Conservation (phyloP, 2,113 vertebrate species). For the Mobula hypostoma region DNA sequence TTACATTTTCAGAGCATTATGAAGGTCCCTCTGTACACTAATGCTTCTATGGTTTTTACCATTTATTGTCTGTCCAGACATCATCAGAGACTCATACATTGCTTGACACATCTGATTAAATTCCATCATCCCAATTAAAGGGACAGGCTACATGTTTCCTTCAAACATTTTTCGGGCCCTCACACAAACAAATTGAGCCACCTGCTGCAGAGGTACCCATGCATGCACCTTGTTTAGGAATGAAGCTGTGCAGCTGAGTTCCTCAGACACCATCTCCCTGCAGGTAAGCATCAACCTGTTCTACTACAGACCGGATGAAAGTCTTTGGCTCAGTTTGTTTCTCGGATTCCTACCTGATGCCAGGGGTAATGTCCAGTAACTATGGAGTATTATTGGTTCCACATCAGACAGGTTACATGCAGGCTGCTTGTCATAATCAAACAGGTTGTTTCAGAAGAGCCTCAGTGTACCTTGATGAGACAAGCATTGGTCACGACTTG, state of each 20-base stretch:
- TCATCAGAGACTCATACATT: no score
- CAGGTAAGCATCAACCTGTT: not conserved
- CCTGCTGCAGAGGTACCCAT: not conserved
- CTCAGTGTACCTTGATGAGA: constrained; percentile 80
- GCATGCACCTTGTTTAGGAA: no score
- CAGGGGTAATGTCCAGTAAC: not conserved
- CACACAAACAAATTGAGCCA: not conserved
- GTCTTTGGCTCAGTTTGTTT: not conserved
- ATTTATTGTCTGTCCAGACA: no score
- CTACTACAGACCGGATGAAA: not conserved
- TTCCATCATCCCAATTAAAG: no score
- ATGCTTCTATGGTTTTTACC: no score
- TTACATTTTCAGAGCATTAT: no score
- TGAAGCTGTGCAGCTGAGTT: not conserved
- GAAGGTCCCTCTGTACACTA: no score
- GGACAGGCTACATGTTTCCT: not conserved
- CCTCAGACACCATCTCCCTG: not conserved
- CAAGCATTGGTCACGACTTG: constrained; percentile 97
- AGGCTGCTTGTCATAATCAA: not conserved
- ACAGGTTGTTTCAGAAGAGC: not conserved
- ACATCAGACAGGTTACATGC: not conserved
- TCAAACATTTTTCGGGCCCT: not conserved
- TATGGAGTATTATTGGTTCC: not conserved
- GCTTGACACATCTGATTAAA: no score
- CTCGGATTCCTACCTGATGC: not conserved